phyloP scores from a whole-genome alignment of 2,113 vertebrate genomes.

The Canis aureus region DNA sequence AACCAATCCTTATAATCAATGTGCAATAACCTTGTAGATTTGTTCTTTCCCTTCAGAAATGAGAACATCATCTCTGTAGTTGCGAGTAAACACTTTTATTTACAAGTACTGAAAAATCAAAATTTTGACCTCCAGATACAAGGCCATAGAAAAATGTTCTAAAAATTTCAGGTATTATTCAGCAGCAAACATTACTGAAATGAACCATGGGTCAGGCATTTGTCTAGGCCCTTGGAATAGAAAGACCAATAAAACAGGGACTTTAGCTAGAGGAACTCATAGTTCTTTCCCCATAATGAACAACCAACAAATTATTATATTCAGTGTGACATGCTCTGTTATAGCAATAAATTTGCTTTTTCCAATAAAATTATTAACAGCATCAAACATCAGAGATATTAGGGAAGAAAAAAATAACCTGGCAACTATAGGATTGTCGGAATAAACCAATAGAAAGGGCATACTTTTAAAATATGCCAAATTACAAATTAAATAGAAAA shows the following conservation, averaged over 20 bases:
- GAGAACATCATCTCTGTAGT: not conserved
- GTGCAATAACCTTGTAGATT: not conserved
- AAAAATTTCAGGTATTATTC: not conserved
- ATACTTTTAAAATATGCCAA: not conserved
- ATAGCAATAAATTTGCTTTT: not conserved
- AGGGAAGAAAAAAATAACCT: slow-evolving; percentile 9
- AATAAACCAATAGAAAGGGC: not conserved
- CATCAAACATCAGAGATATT: not conserved
- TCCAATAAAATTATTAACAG: not conserved
- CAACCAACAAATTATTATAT: not conserved
- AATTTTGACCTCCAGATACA: not conserved
- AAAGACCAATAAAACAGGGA: not conserved
- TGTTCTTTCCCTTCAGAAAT: not conserved
- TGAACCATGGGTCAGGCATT: not conserved
- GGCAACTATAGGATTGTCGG: not conserved
- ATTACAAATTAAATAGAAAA: not conserved
- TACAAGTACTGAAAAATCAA: not conserved
- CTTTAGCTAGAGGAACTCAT: not conserved
- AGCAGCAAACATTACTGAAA: slow-evolving; percentile 4
- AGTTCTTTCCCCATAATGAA: not conserved
- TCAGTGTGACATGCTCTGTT: not conserved
- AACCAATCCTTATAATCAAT: not conserved
- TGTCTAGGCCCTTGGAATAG: not conserved
- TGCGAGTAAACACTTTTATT: not conserved
- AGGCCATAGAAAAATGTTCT: not conserved